Base-by-base conservation (phyloP, 2,888 invertebrate genomes). In the Drosophila limbata region DNA sequence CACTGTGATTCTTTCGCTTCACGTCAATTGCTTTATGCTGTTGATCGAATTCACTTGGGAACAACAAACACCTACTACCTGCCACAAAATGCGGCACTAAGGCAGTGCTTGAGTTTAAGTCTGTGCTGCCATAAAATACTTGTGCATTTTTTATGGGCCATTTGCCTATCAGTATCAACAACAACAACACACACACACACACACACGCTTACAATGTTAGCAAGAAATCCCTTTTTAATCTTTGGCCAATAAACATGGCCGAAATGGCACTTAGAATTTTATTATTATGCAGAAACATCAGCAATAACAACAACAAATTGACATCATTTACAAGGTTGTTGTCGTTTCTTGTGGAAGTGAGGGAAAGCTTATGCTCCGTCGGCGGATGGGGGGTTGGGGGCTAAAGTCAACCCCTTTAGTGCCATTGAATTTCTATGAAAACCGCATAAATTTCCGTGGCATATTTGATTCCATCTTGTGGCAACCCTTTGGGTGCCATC, bases 241-340 rank as follows among this genome's bases (percentile, higher is more conserved):
- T 88, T 87, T 64, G 83, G 64, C 81, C 84, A 78, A 83, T 70
- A 76, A 77, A 78, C 67, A 72, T 63, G 69, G 78, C 87, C 89
- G 76, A 81, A 91, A 89, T 90, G 87, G 88, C 80, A 88, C 90
- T 91, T 91, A 69, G 80, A 84, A 88, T 90, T 91, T 91, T 89
- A 90, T 91, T 90, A 89, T 78, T 74, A 77, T 81, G 69, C 79
- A 59, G 48, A 62, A 68, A 76, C 65, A 69, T 60, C 52, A 48
- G 59, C 77, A 82, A 72, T 68, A 76, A 69, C 66, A 73, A 44
- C 77, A 75, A 69, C 77, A 84, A 87, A 87, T 82, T 82, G 82
- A 71, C 83, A 64, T 77, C 77, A 84, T 81, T 86, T 84, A 81
- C 86, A 80, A 69, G 79, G n/a, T 61, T 45, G 64, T 31, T 56